phyloP scores from a whole-genome alignment of 30 jellyfish, hydroid and myxozoan genomes.

The Hydractinia symbiolongicarpus region DNA sequence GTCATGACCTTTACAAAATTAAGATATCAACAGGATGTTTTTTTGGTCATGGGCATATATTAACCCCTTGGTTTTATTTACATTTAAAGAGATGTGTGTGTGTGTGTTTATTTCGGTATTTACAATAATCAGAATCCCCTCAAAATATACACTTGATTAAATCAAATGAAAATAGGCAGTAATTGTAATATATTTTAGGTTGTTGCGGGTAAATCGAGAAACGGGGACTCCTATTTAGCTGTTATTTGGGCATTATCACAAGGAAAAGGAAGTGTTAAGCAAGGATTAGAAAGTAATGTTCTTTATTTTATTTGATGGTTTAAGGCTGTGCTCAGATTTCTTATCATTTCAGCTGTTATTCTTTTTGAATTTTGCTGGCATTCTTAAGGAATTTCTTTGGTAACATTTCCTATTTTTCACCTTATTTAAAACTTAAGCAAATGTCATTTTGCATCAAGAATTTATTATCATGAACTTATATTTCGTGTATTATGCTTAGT shows the following conservation, averaged over 20 bases:
- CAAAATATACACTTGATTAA: neutral
- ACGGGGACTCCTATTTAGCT: slow-evolving; percentile 60
- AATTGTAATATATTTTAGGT: slow-evolving; percentile 22
- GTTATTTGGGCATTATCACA: slow-evolving; percentile 79
- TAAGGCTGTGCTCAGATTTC: too few species aligned
- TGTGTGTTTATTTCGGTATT: too few species aligned
- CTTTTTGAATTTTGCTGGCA: too few species aligned
- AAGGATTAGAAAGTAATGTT: slow-evolving; percentile 53
- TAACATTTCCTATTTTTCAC: neutral
- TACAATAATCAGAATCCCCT: neutral
- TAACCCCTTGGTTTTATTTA: too few species aligned
- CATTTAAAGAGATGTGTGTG: too few species aligned
- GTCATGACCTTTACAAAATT: too few species aligned
- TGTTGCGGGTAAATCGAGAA: slow-evolving; percentile 44
- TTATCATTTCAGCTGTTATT: too few species aligned
- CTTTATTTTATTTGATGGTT: neutral
- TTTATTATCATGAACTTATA: too few species aligned
- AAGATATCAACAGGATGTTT: too few species aligned
- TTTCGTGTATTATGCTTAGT: too few species aligned
- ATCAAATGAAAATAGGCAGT: neutral
- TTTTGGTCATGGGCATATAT: too few species aligned
- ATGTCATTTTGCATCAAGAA: neutral
- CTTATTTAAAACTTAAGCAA: neutral
- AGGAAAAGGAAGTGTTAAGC: slow-evolving; percentile 25
- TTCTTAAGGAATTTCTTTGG: too few species aligned